A percentile compares a stretch with the other conserved stretches of the same genome.
Conservation (phyloP, 2,888 invertebrate genomes). For the Helobdella robusta region DNA sequence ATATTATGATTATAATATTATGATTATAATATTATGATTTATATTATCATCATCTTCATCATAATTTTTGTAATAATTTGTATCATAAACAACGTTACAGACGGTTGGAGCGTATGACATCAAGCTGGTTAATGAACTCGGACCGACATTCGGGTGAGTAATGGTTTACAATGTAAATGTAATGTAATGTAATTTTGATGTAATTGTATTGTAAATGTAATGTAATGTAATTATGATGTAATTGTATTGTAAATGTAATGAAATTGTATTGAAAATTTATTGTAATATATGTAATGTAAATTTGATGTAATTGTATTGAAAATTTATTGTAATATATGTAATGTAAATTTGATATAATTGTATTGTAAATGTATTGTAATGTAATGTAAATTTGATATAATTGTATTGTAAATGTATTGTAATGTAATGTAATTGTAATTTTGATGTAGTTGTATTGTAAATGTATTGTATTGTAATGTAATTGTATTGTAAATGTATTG, state of each 20-base stretch:
- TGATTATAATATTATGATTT: no score
- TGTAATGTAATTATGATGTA: neutral
- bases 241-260: neutral
- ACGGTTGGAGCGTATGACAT: constrained; percentile 2
- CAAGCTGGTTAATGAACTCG: neutral
- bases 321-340: no score
- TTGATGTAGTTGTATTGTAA: neutral
- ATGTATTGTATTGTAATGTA: neutral
- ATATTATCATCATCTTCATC: no score
- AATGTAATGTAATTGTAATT: neutral
- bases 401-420: neutral
- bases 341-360: no score
- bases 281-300: no score
- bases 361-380: neutral
- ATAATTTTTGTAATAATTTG: no score
- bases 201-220: neutral
- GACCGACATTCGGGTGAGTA: constrained; percentile 7
- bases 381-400: neutral
- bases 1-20: no score
- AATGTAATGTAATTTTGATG: neutral
- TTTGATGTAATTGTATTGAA: no score
- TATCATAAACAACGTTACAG: no score
- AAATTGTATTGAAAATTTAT: neutral
- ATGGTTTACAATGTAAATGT: neutral
- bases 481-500: neutral